Conservation (phyloP, 2,888 invertebrate genomes). For the Thymelicus sylvestris region DNA sequence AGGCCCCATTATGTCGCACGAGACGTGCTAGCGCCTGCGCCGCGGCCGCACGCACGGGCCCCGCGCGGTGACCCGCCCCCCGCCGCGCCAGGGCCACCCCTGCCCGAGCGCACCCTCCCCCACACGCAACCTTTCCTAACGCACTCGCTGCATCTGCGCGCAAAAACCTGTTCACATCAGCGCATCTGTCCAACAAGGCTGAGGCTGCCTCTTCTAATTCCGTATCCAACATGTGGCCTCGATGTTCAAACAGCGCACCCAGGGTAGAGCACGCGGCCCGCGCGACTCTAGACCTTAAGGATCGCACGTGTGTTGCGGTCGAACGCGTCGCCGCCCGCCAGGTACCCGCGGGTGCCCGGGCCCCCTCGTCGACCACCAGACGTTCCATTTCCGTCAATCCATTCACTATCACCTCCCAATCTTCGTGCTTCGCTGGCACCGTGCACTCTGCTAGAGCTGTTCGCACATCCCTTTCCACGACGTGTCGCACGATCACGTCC, state of each 20-base stretch:
- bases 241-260: slow-evolving; percentile 90
- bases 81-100: slow-evolving; percentile 87
- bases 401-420: slow-evolving; percentile 92
- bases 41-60: slow-evolving; percentile 93
- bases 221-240: slow-evolving; percentile 85
- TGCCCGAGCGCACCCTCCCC: slow-evolving; percentile 88
- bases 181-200: slow-evolving; percentile 93
- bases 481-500: slow-evolving; percentile 48
- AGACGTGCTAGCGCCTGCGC: slow-evolving; percentile 90
- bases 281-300: slow-evolving; percentile 96
- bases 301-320: slow-evolving; percentile 91
- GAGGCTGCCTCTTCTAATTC: slow-evolving; percentile 94
- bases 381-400: slow-evolving; percentile 89
- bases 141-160: slow-evolving; percentile 94
- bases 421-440: slow-evolving; percentile 86
- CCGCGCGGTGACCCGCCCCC: slow-evolving; percentile 93
- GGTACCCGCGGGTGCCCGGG: slow-evolving; percentile 88
- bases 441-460: slow-evolving; percentile 70
- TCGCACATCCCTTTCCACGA: slow-evolving; percentile 67
- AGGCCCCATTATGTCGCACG: slow-evolving; percentile 90
- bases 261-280: slow-evolving; percentile 94
- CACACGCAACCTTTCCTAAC: slow-evolving; percentile 92
- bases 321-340: slow-evolving; percentile 88
- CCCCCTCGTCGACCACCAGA: slow-evolving; percentile 87
- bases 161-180: slow-evolving; percentile 97